A percentile compares a stretch with the other conserved stretches of the same genome.
Evolutionary conservation across 2,113 vertebrate genomes (phyloP).

Genomic region (Psittacula cyanocephala): DNA sequence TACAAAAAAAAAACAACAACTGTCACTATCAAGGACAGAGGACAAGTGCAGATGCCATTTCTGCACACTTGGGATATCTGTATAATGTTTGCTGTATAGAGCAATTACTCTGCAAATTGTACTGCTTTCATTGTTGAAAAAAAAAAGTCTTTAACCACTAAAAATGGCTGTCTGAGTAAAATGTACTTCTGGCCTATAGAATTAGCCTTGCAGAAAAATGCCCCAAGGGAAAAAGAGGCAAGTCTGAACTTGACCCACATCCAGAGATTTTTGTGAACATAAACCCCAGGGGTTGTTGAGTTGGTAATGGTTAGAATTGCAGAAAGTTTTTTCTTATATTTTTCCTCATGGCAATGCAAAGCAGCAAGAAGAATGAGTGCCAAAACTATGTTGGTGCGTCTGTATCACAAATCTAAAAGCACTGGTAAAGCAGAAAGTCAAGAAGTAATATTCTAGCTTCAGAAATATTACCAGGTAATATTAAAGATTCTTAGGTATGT

Average conservation of each 20-base stretch:
- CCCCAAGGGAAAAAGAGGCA: constrained; percentile 8
- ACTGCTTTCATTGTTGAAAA: neutral
- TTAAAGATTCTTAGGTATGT: neutral
- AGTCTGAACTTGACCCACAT: constrained; percentile 10
- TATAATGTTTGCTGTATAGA: neutral
- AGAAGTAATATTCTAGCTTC: neutral
- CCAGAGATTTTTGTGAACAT: neutral
- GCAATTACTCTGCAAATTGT: neutral
- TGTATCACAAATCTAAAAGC: neutral
- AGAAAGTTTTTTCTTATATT: neutral
- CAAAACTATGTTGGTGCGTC: neutral
- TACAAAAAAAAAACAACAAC: neutral
- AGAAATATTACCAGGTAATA: neutral
- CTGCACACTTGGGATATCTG: neutral
- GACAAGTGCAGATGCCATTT: neutral
- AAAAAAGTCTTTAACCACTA: neutral
- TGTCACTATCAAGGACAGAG: neutral
- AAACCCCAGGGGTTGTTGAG: neutral
- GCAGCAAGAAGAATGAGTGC: neutral
- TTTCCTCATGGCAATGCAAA: neutral
- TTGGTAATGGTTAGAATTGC: neutral
- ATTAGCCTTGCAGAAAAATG: neutral
- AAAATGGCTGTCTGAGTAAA: neutral
- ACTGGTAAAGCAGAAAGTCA: neutral
- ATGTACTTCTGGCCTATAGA: neutral